Base-by-base conservation (phyloP, 1,140 invertebrate species). In the Geopemphigus sp. region DNA sequence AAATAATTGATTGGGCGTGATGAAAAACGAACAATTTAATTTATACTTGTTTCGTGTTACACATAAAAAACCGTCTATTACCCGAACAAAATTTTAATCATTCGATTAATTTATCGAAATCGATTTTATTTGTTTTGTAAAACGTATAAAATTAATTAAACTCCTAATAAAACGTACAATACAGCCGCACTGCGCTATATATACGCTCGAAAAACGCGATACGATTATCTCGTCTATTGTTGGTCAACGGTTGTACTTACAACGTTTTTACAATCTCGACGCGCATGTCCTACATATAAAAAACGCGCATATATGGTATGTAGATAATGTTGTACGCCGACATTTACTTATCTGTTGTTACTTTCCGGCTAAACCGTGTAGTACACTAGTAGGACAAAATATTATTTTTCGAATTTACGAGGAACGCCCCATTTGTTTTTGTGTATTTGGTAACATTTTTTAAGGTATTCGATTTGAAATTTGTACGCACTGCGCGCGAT, bases 21-120 rank as follows among this genome's bases (percentile, higher is more conserved):
- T 47, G 64, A 24, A 47, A 47, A 68, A 68, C 15, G n/a, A 47
- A 24, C 14, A 68, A 47, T 47, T 68, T 22, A 68, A 64, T 68
- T 68, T 47, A 14, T 66, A 39, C 19, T n/a, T n/a, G n/a, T 47
- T 24, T 6, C n/a, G 2, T 47, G 45, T 68, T 68, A 15, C 1
- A 22, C n/a, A 45, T 68, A 47, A 68, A 47, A 68, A 47, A 47
- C 17, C 5, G 39, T 68, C n/a, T n/a, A 68, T 22, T 45, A n/a
- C n/a, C n/a, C n/a, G 47, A 24, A 47, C 5, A 47, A n/a, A 45
- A 24, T 68, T 68, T 15, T 17, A 47, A 47, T 47, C 11, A 68
- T 66, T 47, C 32, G 64, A 45, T 45, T 47, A 22, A 45, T 45
- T 66, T 66, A n/a, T 15, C 6, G 11, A 47, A 47, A 47, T 68